phyloP scores from a whole-genome alignment of 2,113 vertebrate species.

The Podarcis muralis region DNA sequence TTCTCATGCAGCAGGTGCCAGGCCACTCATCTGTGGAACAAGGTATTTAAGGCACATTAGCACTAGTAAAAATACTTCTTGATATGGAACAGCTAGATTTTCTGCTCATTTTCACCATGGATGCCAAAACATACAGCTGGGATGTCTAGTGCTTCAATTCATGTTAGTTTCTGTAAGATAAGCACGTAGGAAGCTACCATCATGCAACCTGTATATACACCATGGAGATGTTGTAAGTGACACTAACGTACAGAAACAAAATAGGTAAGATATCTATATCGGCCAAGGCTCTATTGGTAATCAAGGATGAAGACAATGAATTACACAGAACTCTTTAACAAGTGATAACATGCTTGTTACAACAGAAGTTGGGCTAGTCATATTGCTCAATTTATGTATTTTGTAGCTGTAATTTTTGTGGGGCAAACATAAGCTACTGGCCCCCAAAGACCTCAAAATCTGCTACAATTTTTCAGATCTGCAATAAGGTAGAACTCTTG shows the following conservation, averaged over 20 bases:
- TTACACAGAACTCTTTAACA: background rate
- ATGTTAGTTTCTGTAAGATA: constrained; percentile 62
- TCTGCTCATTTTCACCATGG: constrained; percentile 94
- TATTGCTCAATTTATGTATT: background rate
- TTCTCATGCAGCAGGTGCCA: constrained; percentile 99
- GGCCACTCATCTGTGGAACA: constrained; percentile 99
- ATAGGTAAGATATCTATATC: constrained; percentile 20
- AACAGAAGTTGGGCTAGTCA: background rate
- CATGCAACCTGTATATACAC: constrained; percentile 43
- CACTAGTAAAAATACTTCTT: constrained; percentile 97
- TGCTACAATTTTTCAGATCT: background rate
- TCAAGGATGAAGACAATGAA: background rate
- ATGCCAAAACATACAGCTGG: constrained; percentile 85
- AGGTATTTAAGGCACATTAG: constrained; percentile 99
- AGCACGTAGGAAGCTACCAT: constrained; percentile 56
- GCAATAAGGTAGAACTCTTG: background rate
- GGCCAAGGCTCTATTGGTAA: background rate
- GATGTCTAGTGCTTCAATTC: constrained; percentile 71
- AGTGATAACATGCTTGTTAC: background rate
- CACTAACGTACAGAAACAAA: constrained; percentile 8
- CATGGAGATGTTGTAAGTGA: constrained; percentile 40
- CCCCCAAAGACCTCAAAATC: constrained; percentile 22
- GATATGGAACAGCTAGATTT: constrained; percentile 98
- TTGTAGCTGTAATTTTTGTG: background rate
- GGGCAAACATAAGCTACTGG: background rate